Percentiles rank a stretch among this genome's conserved stretches.
Evolutionary conservation across 2,113 vertebrate species (phyloP).

Genomic region (Coturnix japonica): DNA sequence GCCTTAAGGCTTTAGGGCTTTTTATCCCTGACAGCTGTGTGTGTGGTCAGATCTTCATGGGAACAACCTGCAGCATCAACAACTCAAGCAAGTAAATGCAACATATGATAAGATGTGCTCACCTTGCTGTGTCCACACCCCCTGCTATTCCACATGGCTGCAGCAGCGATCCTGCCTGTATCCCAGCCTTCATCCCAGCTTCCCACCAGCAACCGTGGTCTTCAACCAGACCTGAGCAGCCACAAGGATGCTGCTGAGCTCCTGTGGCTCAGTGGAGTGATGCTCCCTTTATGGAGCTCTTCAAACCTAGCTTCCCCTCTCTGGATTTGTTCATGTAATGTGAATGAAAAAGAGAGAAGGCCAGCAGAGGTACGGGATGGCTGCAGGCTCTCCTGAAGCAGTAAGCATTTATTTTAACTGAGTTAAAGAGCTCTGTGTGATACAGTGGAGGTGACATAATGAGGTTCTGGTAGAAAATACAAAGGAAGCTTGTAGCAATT

Average conservation of each 20-base stretch:
- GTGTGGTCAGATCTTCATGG: neutral
- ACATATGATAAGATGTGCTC: neutral
- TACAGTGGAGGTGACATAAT: neutral
- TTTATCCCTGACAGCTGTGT: neutral
- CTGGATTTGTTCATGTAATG: neutral
- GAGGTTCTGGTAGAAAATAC: neutral
- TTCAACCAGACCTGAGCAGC: neutral
- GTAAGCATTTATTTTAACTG: neutral
- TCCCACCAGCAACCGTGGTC: neutral
- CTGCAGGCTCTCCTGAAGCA: slow-evolving; percentile 20
- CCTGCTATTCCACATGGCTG: neutral
- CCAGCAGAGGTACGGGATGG: neutral
- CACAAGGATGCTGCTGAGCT: accelerated
- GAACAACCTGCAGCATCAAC: neutral
- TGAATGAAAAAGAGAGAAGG: slow-evolving; percentile 15
- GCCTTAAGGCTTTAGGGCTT: neutral
- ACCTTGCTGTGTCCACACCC: neutral
- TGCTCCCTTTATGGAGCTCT: neutral
- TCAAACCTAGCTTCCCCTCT: neutral
- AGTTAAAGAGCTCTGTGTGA: neutral
- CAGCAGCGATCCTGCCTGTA: neutral
- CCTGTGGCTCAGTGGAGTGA: neutral
- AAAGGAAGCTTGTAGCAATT: neutral
- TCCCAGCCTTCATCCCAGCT: neutral
- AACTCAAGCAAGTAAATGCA: neutral